Evolutionary conservation across 2,113 vertebrate species (phyloP).

Genomic region (Gasterosteus aculeatus): DNA sequence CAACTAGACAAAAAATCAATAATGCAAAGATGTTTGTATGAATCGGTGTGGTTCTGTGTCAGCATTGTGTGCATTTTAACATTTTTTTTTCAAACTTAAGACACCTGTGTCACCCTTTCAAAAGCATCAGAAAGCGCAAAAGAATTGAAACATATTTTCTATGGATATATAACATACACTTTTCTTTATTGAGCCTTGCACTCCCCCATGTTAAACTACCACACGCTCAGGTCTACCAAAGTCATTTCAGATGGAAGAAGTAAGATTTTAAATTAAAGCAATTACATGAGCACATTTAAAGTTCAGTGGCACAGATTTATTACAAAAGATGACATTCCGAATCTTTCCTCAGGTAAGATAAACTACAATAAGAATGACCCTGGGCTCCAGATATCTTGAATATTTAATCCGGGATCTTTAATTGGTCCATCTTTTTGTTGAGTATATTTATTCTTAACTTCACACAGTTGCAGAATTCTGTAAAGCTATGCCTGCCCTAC

Average conservation of each 20-base stretch:
- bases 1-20: background rate
- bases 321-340: background rate
- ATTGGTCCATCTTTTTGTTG: constrained; percentile 39
- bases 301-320: constrained; percentile 13
- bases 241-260: background rate
- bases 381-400: constrained; percentile 32
- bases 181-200: background rate
- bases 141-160: no score
- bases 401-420: constrained; percentile 51
- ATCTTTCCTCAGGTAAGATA: constrained; percentile 27
- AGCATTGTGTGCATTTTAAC: constrained; percentile 6
- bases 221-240: background rate
- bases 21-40: background rate
- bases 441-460: constrained; percentile 26
- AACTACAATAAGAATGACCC: constrained; percentile 15
- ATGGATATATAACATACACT: background rate
- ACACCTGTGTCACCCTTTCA: background rate
- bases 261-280: background rate
- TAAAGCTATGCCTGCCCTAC: constrained; percentile 8
- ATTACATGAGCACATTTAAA: background rate
- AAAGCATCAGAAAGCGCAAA: background rate
- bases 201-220: background rate
- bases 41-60: background rate
- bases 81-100: background rate
- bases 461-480: constrained; percentile 16